Evolutionary conservation across 2,797 vertebrate genomes (phyloP).

Genomic region (Sebastiscus albofasciatus): DNA sequence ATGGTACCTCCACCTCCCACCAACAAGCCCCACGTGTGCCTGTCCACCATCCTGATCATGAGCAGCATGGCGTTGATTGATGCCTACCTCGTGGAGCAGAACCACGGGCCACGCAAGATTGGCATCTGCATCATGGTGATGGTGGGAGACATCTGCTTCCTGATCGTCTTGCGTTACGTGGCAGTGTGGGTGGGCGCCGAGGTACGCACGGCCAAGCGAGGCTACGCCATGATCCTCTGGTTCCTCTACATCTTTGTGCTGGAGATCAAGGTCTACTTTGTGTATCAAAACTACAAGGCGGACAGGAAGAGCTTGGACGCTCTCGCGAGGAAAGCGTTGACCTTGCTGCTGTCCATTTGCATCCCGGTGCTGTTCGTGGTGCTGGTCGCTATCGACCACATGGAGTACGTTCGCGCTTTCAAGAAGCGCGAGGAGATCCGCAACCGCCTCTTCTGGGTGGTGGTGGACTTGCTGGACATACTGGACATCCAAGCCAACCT

Average conservation of each 20-base stretch:
- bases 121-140: slow-evolving; percentile 88
- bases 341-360: slow-evolving; percentile 83
- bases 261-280: slow-evolving; percentile 90
- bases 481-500: slow-evolving; percentile 92
- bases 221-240: slow-evolving; percentile 91
- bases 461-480: slow-evolving; percentile 90
- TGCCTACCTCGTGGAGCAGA: slow-evolving; percentile 88
- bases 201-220: slow-evolving; percentile 89
- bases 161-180: slow-evolving; percentile 88
- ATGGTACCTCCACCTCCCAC: slow-evolving; percentile 86
- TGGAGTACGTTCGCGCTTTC: slow-evolving; percentile 90
- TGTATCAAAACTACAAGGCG: slow-evolving; percentile 92
- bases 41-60: slow-evolving; percentile 87
- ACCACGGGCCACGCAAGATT: slow-evolving; percentile 85
- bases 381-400: slow-evolving; percentile 86
- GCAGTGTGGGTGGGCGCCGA: slow-evolving; percentile 92
- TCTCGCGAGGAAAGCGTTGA: slow-evolving; percentile 85
- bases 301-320: slow-evolving; percentile 87
- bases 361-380: slow-evolving; percentile 85
- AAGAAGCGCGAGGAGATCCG: slow-evolving; percentile 90
- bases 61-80: slow-evolving; percentile 87
- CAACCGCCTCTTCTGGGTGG: slow-evolving; percentile 90
- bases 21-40: slow-evolving; percentile 90
- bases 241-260: slow-evolving; percentile 89
- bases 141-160: slow-evolving; percentile 90